Evolutionary conservation across 2,888 invertebrate genomes (phyloP), one percentile per base, ranked within the genome.

Genomic region (Philhelius pedissequus): DNA sequence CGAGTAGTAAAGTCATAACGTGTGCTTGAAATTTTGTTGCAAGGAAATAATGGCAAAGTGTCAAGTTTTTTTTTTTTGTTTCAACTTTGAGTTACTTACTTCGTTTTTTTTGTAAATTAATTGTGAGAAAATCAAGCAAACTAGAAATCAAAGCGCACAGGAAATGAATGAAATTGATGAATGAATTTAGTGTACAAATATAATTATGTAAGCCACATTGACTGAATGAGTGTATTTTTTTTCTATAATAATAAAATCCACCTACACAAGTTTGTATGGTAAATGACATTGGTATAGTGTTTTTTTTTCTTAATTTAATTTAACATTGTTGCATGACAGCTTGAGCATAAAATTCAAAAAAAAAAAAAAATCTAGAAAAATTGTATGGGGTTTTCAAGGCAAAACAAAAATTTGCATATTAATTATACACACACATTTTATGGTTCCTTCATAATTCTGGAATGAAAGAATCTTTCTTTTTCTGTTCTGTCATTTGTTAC

Each of bases 161-260:
- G 80, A 84, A 80, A 74, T 83, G 83, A 83, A 78, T 84, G 76
- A 80, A 80, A 80, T 84, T 80, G 80, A 84, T 84, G 80, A 84
- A 84, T 84, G 84, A 73, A 71, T 79, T 78, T 58, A 22, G 66
- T 77, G 54, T 48, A 20, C 35, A 56, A 58, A 54, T 84, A 62
- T 43, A 48, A 64, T 64, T 80, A 84, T 76, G 66, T 73, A 84
- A 84, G 13, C 54, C 32, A 70, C 62, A 43, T 62, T 62, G 62
- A 66, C 13, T 74, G 69, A 74, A 50, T 60, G 82, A 43, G 30
- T 48, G 38, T 8, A 54, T 58, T 43, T n/a, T n/a, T n/a, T n/a
- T n/a, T n/a, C n/a, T n/a, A n/a, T n/a, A n/a, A 64, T 40, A 79
- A 83, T 64, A 81, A 68, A 68, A 64, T 64, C 62, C 45, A 77